Evolutionary conservation across 2,888 invertebrate species (phyloP).

Genomic region (Andrena hattorfiana): DNA sequence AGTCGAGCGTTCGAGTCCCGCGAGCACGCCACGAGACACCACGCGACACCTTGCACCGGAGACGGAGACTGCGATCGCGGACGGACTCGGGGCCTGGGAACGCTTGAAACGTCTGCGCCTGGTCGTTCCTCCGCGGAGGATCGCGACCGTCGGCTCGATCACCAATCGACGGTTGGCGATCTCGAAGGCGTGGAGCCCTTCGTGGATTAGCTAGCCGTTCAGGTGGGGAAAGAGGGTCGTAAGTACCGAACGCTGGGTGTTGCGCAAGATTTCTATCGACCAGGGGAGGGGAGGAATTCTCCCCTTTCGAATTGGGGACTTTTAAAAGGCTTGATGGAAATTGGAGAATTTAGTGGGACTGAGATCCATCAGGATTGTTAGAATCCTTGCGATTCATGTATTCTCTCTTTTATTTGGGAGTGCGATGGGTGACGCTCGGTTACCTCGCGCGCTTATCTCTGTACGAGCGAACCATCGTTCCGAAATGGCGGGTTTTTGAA

Average conservation of each 20-base stretch:
- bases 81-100: background rate
- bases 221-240: conserved; percentile 19
- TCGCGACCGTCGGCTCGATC: conserved; percentile 2
- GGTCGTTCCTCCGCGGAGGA: conserved; percentile 14
- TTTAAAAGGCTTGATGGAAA: too few relatives aligned
- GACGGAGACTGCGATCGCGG: background rate
- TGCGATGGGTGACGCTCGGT: background rate
- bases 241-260: conserved; percentile 7
- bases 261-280: too few relatives aligned
- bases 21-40: too few relatives aligned
- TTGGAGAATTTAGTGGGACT: too few relatives aligned
- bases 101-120: background rate
- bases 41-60: conserved; percentile 16
- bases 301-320: background rate
- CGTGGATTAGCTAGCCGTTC: background rate
- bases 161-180: background rate
- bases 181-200: background rate
- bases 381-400: too few relatives aligned
- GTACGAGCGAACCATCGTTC: background rate
- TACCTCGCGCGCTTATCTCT: background rate
- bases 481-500: background rate
- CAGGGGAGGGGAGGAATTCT: too few relatives aligned
- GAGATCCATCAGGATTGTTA: too few relatives aligned
- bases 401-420: too few relatives aligned
- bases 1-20: background rate